These are phyloP conservation scores for Elephantulus edwardii DNA, from an alignment of 2,113 vertebrate genomes.

Conservation along the genomic window DNA sequence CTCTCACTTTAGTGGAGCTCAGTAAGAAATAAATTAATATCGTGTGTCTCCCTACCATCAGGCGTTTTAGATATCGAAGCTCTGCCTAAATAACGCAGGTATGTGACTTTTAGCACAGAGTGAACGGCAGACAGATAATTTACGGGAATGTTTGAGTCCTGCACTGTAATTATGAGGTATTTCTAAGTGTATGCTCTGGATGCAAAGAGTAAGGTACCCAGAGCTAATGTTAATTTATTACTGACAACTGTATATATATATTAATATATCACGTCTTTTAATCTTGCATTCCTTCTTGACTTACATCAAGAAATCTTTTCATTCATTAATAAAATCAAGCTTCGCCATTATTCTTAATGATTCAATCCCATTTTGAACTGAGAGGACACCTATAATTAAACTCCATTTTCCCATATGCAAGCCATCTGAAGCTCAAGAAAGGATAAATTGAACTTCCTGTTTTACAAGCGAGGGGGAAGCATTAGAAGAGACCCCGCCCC, in stretches of 20 bases:
- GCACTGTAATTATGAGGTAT: conserved; percentile 77
- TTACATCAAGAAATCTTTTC: conserved; percentile 67
- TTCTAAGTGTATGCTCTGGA: conserved; percentile 71
- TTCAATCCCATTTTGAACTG: conserved; percentile 68
- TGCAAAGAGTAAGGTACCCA: conserved; percentile 73
- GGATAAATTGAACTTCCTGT: conserved; percentile 19
- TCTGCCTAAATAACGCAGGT: conserved; percentile 14
- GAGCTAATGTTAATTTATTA: conserved; percentile 75
- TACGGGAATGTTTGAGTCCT: conserved; percentile 56
- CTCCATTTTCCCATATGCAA: conserved; percentile 27
- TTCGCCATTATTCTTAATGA: conserved; percentile 73
- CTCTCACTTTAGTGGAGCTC: not conserved
- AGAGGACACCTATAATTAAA: conserved; percentile 66
- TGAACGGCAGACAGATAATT: conserved; percentile 71
- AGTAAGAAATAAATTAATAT: not conserved
- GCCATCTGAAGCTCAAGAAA: conserved; percentile 33
- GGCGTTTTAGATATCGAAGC: not conserved
- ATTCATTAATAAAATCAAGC: conserved; percentile 80
- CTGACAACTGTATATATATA: conserved; percentile 70
- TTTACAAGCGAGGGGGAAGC: conserved; percentile 31
- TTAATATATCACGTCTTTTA: conserved; percentile 68
- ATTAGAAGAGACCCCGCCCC: not conserved
- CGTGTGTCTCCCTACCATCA: not conserved
- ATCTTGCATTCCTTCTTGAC: conserved; percentile 72
- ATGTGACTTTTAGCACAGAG: conserved; percentile 53